Conservation (phyloP, 2,888 invertebrate genomes). For the Ophioninae sp. region DNA sequence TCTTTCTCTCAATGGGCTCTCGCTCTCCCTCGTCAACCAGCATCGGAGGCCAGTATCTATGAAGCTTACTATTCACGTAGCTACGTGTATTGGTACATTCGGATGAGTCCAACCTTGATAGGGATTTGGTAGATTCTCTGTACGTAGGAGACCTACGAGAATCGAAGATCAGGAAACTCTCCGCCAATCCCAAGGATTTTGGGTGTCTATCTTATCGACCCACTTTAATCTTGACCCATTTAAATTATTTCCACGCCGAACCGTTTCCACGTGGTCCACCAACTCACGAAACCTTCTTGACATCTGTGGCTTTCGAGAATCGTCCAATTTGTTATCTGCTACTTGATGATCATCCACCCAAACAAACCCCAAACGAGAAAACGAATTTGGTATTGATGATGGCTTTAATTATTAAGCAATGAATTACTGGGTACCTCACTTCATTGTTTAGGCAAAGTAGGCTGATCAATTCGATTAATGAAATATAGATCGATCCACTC, state of each 20-base stretch:
- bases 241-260: constrained; percentile 30
- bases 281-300: background rate
- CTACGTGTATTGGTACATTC: constrained; percentile 34
- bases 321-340: background rate
- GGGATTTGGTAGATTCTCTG: constrained; percentile 49
- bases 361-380: background rate
- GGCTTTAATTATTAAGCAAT: too few species aligned
- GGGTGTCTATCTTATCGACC: constrained; percentile 43
- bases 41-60: constrained; percentile 6
- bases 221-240: constrained; percentile 41
- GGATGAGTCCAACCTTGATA: constrained; percentile 46
- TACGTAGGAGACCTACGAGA: constrained; percentile 18
- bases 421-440: too few species aligned
- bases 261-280: background rate
- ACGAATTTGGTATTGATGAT: background rate
- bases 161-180: constrained; percentile 54
- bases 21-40: constrained; percentile 33
- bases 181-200: constrained; percentile 52
- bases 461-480: background rate
- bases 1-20: constrained; percentile 23
- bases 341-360: background rate
- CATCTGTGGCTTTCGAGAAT: background rate
- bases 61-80: constrained; percentile 16
- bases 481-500: background rate
- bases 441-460: too few species aligned